Percentiles rank a stretch among this genome's conserved stretches.
These are phyloP conservation scores for Gisinianus flammeolus DNA, from an alignment of 2,888 invertebrate genomes.

Conservation along the genomic window DNA sequence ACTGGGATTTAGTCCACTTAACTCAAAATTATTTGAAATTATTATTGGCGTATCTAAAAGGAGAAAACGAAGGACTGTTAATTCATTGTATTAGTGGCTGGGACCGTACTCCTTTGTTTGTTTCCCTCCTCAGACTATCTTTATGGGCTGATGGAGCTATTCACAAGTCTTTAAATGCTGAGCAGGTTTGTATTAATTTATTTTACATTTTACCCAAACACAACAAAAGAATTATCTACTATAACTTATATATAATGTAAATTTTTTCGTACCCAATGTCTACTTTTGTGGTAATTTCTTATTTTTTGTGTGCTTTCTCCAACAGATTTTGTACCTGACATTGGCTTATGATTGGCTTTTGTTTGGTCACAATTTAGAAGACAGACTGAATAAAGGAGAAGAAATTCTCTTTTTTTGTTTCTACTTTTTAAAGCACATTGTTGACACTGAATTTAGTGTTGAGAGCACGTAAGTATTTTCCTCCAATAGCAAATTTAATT, in stretches of 20 bases:
- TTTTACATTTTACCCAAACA: no score
- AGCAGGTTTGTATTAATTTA: slow-evolving; percentile 51
- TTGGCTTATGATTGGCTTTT: slow-evolving; percentile 84
- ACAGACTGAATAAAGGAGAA: slow-evolving; percentile 74
- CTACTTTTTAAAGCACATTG: slow-evolving; percentile 73
- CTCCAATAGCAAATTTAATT: background rate
- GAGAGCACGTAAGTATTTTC: slow-evolving; percentile 39
- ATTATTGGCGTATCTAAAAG: slow-evolving; percentile 70
- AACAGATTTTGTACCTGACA: slow-evolving; percentile 79
- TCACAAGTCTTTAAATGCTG: slow-evolving; percentile 71
- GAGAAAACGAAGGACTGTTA: slow-evolving; percentile 71
- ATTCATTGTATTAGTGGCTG: slow-evolving; percentile 86
- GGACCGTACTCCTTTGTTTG: slow-evolving; percentile 82
- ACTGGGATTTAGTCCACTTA: slow-evolving; percentile 73
- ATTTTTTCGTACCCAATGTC: no score
- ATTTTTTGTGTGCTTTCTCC: no score
- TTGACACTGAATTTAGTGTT: slow-evolving; percentile 72
- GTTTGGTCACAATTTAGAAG: slow-evolving; percentile 77
- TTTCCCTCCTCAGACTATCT: slow-evolving; percentile 75
- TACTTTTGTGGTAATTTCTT: no score
- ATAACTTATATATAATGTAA: no score
- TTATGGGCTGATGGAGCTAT: slow-evolving; percentile 79
- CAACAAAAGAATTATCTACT: no score
- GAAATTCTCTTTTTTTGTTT: slow-evolving; percentile 82
- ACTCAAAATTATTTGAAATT: slow-evolving; percentile 79